phyloP scores from a whole-genome alignment of 35 echinoderm and acorn worm species.

The Chiridota heheva region DNA sequence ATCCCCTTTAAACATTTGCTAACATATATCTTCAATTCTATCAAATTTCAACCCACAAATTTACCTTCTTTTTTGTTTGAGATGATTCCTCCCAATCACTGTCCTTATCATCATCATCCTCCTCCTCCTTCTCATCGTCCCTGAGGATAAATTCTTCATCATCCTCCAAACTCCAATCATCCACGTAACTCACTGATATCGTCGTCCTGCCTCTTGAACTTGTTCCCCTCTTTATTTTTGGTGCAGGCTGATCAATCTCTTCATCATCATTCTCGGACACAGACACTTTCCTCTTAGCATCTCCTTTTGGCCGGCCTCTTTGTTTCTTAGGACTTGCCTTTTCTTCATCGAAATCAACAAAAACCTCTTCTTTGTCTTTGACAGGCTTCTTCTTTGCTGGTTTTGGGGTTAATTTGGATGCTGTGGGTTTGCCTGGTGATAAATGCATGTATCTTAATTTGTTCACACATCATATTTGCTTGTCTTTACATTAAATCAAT shows the following conservation, averaged over 20 bases:
- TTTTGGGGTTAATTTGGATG: slow-evolving; percentile 18
- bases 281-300: slow-evolving; percentile 19
- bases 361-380: slow-evolving; percentile 5
- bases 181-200: slow-evolving; percentile 15
- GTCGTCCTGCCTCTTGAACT: slow-evolving; percentile 31
- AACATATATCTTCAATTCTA: no score
- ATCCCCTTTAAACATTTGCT: no score
- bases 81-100: slow-evolving; percentile 82
- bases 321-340: slow-evolving; percentile 12
- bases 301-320: not conserved
- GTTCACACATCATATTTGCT: no score
- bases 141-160: slow-evolving; percentile 56
- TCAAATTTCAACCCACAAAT: no score
- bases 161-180: slow-evolving; percentile 19
- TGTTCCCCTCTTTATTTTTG: slow-evolving; percentile 34
- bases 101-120: slow-evolving; percentile 55
- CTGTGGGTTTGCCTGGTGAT: no score
- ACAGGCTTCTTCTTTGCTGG: slow-evolving; percentile 39
- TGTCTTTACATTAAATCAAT: no score
- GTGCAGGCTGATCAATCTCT: slow-evolving; percentile 12
- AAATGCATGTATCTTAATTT: no score
- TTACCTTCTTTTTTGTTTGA: slow-evolving; percentile 39
- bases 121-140: slow-evolving; percentile 9
- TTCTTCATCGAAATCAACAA: slow-evolving; percentile 1
- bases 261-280: slow-evolving; percentile 28